Evolutionary conservation across 2,888 invertebrate genomes (phyloP).

Genomic region (Acanthosepion pharaonis): DNA sequence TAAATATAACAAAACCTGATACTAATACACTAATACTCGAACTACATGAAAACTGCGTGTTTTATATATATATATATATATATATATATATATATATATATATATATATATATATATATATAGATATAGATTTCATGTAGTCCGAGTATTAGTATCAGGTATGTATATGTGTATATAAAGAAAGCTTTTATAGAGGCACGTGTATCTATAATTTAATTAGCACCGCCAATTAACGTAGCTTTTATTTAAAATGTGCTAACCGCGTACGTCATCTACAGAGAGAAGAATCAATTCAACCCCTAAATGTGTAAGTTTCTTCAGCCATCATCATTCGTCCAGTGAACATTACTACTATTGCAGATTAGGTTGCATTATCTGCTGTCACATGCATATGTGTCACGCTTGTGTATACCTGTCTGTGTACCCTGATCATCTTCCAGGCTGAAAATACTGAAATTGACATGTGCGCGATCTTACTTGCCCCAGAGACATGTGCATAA

Average conservation of each 20-base stretch:
- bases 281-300: not conserved
- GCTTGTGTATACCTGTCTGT: not conserved
- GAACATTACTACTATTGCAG: not conserved
- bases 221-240: no score
- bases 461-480: not conserved
- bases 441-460: not conserved
- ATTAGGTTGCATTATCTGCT: not conserved
- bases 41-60: not conserved
- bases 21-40: not conserved
- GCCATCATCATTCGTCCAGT: not conserved
- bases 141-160: no score
- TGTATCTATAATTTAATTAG: not conserved
- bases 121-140: no score
- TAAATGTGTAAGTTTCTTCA: not conserved
- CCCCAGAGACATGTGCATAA: not conserved
- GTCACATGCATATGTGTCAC: not conserved
- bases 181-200: not conserved
- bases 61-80: no score
- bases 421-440: not conserved
- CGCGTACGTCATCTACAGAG: not conserved
- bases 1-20: not conserved
- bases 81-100: no score
- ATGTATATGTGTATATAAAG: no score
- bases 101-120: no score
- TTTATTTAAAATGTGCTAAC: no score